These are phyloP conservation scores for Hylaea fasciaria DNA, from an alignment of 2,888 invertebrate species.

Conservation along the genomic window DNA sequence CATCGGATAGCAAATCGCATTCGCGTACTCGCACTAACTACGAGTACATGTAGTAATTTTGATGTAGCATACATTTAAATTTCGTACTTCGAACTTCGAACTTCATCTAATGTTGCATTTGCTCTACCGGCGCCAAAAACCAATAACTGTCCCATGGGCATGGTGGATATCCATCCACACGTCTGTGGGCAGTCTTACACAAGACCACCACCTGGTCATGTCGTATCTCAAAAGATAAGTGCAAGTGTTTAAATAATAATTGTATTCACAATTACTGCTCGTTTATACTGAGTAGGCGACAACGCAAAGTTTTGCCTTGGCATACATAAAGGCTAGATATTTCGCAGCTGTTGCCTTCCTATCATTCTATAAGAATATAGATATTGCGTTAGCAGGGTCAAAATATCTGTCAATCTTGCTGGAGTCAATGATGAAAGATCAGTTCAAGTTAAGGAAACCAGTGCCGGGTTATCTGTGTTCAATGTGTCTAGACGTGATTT, in stretches of 20 bases:
- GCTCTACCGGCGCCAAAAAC: too few relatives aligned
- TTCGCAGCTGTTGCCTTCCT: slow-evolving; percentile 56
- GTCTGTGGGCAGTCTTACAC: slow-evolving; percentile 1
- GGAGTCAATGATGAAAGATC: slow-evolving; percentile 1
- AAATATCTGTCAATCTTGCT: slow-evolving; percentile 2
- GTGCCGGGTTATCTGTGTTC: not conserved
- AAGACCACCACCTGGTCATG: slow-evolving; percentile 12
- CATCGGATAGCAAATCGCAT: too few relatives aligned
- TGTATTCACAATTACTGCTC: slow-evolving; percentile 12
- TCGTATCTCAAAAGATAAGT: slow-evolving; percentile 8
- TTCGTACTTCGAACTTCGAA: too few relatives aligned
- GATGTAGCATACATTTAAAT: too few relatives aligned
- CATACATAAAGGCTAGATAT: slow-evolving; percentile 52
- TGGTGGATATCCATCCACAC: too few relatives aligned
- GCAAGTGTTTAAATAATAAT: slow-evolving; percentile 10
- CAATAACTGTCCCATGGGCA: not conserved
- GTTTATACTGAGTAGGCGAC: slow-evolving; percentile 44
- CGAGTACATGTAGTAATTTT: too few relatives aligned
- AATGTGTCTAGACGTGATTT: too few relatives aligned
- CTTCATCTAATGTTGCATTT: too few relatives aligned
- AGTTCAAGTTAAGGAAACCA: not conserved
- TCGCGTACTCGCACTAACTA: too few relatives aligned
- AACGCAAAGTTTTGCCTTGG: slow-evolving; percentile 53
- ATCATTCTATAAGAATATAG: slow-evolving; percentile 28
- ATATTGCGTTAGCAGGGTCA: slow-evolving; percentile 25